Conservation (phyloP, 2,113 vertebrate genomes). For the Papio anubis region DNA sequence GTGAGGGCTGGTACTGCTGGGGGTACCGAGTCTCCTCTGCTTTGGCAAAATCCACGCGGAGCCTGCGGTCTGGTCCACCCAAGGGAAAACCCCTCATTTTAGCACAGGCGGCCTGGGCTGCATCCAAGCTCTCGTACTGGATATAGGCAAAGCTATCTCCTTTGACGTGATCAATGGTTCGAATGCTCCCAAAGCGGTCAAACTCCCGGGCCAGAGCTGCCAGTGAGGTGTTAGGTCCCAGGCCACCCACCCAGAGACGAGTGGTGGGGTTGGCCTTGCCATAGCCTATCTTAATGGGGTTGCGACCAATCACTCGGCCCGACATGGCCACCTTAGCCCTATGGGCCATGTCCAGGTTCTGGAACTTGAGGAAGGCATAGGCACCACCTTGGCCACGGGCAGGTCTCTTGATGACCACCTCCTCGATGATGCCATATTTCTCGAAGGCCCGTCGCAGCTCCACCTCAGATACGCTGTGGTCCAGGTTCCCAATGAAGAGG, state of each 20-base stretch:
- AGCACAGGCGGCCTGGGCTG: constrained; percentile 94
- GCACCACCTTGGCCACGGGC: constrained; percentile 93
- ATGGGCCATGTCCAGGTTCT: constrained; percentile 99
- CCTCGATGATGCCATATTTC: constrained; percentile 97
- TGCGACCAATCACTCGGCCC: constrained; percentile 93
- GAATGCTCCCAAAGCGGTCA: constrained; percentile 97
- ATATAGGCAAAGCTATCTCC: constrained; percentile 98
- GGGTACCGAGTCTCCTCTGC: constrained; percentile 92
- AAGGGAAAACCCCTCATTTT: constrained; percentile 98
- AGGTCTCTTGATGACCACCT: constrained; percentile 96
- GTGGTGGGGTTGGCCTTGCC: constrained; percentile 98
- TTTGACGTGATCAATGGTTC: constrained; percentile 97
- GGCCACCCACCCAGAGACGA: constrained; percentile 96
- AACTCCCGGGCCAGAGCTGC: constrained; percentile 96
- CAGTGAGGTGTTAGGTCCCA: constrained; percentile 93
- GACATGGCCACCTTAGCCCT: constrained; percentile 98
- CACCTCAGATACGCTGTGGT: constrained; percentile 93
- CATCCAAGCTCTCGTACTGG: constrained; percentile 97
- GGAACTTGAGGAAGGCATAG: constrained; percentile 98
- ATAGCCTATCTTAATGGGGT: constrained; percentile 97
- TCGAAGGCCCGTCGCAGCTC: constrained; percentile 95
- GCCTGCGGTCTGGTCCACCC: constrained; percentile 91
- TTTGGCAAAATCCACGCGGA: constrained; percentile 97
- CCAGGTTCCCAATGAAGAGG: constrained; percentile 97
- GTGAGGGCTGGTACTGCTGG: constrained; percentile 90